Evolutionary conservation across 1,140 invertebrate species (phyloP), one percentile per base, ranked within the genome.

Genomic region (Drosophila kurseongensis): DNA sequence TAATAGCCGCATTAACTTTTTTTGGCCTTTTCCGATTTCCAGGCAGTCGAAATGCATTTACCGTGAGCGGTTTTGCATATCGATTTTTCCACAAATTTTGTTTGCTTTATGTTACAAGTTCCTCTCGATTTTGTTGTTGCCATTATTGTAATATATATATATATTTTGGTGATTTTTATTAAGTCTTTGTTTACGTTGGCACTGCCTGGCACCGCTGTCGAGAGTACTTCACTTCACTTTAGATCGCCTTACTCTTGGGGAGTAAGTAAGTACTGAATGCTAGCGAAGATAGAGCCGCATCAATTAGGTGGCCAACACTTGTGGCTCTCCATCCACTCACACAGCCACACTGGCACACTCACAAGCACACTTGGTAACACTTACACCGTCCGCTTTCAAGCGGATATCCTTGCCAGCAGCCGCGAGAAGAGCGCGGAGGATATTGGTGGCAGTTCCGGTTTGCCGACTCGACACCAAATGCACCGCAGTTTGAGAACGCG

Each of bases 381-480:
- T 95, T 94, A 99, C 98, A 90, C 96, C 96, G 93, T 99, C 98
- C 44, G 95, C 93, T 89, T 95, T 95, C 32, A 98, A 91, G 59
- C 97, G 94, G 68, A 97, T 97, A 76, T 99, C 97, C 91, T 97
- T 97, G 16, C 97, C 97, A 18, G 97, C 96, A 4, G 97, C 95
- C 48, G 95, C 95, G 10, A 98, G 93, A 7, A 99, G 93, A 5
- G 96, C 95, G 90, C 97, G 94, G 5, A 98, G 94, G 78, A 98
- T 97, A 57, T 96, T 96, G n/a, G 98, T 96, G 0, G 97, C 97
- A 27, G 97, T 97, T 23, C 97, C 97, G 1, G 96, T 97, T 92
- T 97, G 96, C 85, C 98, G 94, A 47, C 96, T 97, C 52, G 97
- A 97, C 35, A 98, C 97, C 91, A 99, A 93, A 93, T 99, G 98